These are phyloP conservation scores for Caenorhabditis remanei DNA, from an alignment of 1,140 invertebrate species.

Conservation along the genomic window DNA sequence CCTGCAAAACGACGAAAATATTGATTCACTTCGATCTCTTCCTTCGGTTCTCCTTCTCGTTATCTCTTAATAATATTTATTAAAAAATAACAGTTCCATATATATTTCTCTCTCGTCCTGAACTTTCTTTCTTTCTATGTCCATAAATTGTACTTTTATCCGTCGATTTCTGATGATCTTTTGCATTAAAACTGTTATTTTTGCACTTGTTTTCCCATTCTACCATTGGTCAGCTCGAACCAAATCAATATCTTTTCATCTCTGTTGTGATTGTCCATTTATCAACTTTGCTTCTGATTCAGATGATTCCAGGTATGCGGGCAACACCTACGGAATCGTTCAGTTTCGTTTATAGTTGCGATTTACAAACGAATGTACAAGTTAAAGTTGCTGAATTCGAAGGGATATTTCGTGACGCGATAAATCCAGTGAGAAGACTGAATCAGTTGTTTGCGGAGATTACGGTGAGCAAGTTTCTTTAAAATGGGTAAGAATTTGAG, in stretches of 20 bases:
- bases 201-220: too few species aligned
- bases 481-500: constrained; percentile 81
- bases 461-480: constrained; percentile 3
- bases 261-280: neutral
- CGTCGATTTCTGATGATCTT: too few species aligned
- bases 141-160: too few species aligned
- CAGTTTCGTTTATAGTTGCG: constrained; percentile 73
- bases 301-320: constrained; percentile 53
- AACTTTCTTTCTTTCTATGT: too few species aligned
- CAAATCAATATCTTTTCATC: neutral
- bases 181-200: too few species aligned
- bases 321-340: constrained; percentile 62
- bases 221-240: too few species aligned
- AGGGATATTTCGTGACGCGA: constrained; percentile 84
- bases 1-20: constrained; percentile 37
- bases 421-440: constrained; percentile 46
- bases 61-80: too few species aligned
- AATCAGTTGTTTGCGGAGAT: constrained; percentile 54
- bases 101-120: too few species aligned
- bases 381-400: constrained; percentile 76
- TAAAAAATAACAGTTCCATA: too few species aligned
- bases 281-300: neutral
- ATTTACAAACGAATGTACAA: constrained; percentile 78
- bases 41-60: neutral
- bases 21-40: neutral